Base-by-base conservation (phyloP, 2,113 vertebrate genomes). In the Gracilinanus agilis region DNA sequence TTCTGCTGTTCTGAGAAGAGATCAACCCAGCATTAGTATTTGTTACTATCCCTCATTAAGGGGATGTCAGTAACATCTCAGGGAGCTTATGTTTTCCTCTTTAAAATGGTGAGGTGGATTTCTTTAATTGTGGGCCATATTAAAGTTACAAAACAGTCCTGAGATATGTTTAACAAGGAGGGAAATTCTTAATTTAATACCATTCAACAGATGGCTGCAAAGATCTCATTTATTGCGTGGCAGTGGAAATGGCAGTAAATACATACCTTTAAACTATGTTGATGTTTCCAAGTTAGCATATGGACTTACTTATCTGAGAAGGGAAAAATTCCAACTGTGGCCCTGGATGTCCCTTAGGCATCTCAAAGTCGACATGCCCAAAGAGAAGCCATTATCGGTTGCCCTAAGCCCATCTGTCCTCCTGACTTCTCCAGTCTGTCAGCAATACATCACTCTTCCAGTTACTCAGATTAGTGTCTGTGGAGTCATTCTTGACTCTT, bases 1-100 rank as follows among this genome's bases (percentile, higher is more conserved):
- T 93, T 11, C 16, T 95, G 25, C 13, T 88, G 1, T 94, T 96
- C 25, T 88, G 61, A 94, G 83, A 89, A 24, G 29, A 89, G 34
- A 91, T 13, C 88, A 92, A 96, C 91, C 13, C 90, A 24, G 58
- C 16, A 83, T 83, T 94, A 95, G 1, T 1, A 24, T 61, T 91
- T 90, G 34, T 95, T 27, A 92, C 0, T 89, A 91, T 24, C 94
- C 54, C 16, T 56, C 67, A 34, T 88, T 58, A 24, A 75, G 92
- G 12, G 90, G 8, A 67, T 67, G 29, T 67, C 4, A 89, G 88
- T 89, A 53, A 49, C 24, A 27, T 53, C 44, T 49, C 25, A 89
- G 9, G 6, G 23, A 49, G 7, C 44, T 24, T 89, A 89, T 89
- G 44, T 75, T 24, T n/a, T n/a, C 61, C 34, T 75, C 25, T 9